Evolutionary conservation across 2,113 vertebrate genomes (phyloP), one percentile per base, ranked within the genome.

Genomic region (Furnarius figulus): DNA sequence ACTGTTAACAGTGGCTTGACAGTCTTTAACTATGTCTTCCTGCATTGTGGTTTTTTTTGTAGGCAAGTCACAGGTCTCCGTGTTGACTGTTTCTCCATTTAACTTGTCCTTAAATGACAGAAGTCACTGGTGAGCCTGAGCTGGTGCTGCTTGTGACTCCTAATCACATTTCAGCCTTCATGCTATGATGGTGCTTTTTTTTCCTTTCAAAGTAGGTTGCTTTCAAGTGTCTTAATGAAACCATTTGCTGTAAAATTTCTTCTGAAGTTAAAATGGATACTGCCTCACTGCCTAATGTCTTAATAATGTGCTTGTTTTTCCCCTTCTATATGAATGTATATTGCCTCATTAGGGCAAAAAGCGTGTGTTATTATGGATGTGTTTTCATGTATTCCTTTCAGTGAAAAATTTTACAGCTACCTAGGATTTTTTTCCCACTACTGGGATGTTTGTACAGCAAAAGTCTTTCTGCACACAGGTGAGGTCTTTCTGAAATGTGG

Each of bases 171-270:
- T 95, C 93, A 82, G 81, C 88, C 92, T 94, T 90, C 70, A 74
- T 93, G 93, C 86, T 87, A 82, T 90, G 95, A 97, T 97, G 97
- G 96, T 97, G 96, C 96, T 94, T 97, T 96, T 93, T 50, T 59
- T 68, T 3, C 53, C 23, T 30, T 96, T 94, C 76, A 35, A 93
- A 96, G 70, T 94, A 93, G 76, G 79, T 93, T 92, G 93, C 92
- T 97, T 97, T 95, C 85, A 95, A 97, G 87, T 96, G 95, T 97
- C 95, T 97, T 96, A 96, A 95, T 89, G 93, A 96, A 97, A 91
- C 81, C 93, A 96, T 95, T 90, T 91, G 95, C 92, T 97, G 81
- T 93, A 85, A 91, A 94, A 87, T 83, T 72, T 93, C 49, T 94
- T 95, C 56, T 91, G 79, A 95, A 93, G 92, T 95, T 78, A 93